Evolutionary conservation across 2,888 invertebrate genomes (phyloP).

Genomic region (Drosophila putrida): DNA sequence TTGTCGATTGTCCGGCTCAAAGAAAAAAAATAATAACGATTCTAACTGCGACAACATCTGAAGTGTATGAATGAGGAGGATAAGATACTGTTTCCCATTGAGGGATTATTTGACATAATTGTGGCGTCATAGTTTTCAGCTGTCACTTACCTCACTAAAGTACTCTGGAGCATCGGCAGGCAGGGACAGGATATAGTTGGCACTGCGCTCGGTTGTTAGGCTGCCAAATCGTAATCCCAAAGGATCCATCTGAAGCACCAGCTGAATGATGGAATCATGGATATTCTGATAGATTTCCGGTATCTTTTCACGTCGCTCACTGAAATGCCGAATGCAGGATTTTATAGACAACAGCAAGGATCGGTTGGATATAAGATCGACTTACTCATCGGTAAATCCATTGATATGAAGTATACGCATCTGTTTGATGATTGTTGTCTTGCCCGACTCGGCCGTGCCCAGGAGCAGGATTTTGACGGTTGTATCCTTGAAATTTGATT

Average conservation of each 20-base stretch:
- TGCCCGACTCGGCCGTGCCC: constrained; percentile 93
- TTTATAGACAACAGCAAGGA: not conserved
- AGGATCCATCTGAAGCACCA: constrained; percentile 87
- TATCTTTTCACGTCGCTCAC: constrained; percentile 89
- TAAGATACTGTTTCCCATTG: constrained; percentile 61
- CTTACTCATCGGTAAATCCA: constrained; percentile 91
- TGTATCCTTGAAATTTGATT: constrained; percentile 85
- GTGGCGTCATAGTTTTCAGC: constrained; percentile 12
- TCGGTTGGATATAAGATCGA: constrained; percentile 30
- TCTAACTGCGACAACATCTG: constrained; percentile 52
- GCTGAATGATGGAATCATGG: constrained; percentile 91
- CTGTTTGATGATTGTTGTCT: constrained; percentile 94
- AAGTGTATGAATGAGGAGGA: constrained; percentile 58
- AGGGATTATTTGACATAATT: constrained; percentile 32
- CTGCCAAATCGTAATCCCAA: constrained; percentile 87
- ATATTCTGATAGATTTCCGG: constrained; percentile 90
- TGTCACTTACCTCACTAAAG: constrained; percentile 87
- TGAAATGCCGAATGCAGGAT: constrained; percentile 77
- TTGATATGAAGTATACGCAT: constrained; percentile 94
- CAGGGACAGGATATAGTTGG: constrained; percentile 86
- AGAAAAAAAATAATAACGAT: constrained; percentile 15
- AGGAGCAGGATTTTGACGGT: constrained; percentile 88
- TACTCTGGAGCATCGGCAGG: constrained; percentile 87
- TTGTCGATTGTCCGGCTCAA: constrained; percentile 25
- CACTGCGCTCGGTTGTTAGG: constrained; percentile 81